These are phyloP conservation scores for Eupithecia insigniata DNA, from an alignment of 2,888 invertebrate genomes.

Conservation along the genomic window DNA sequence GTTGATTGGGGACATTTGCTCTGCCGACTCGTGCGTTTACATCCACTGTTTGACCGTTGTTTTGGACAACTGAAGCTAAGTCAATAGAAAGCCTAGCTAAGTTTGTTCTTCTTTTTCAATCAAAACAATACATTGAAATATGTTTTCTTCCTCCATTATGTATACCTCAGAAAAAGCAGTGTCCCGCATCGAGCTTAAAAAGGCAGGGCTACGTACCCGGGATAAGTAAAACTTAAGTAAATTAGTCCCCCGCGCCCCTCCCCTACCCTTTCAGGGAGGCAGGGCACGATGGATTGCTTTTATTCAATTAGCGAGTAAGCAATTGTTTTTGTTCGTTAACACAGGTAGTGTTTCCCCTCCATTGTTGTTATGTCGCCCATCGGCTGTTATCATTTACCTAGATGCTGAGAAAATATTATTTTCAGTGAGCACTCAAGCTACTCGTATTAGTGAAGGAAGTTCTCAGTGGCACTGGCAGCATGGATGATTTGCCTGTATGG, in stretches of 20 bases:
- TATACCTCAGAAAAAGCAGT: not conserved
- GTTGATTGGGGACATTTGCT: not conserved
- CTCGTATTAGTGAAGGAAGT: no score
- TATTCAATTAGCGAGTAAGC: slow-evolving; percentile 33
- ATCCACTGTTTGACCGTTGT: not conserved
- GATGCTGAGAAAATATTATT: not conserved
- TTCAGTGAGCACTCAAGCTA: not conserved
- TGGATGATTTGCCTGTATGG: no score
- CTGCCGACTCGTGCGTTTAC: not conserved
- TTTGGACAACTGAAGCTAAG: not conserved
- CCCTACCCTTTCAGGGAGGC: slow-evolving; percentile 21
- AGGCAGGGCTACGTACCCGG: not conserved
- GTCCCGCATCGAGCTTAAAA: not conserved
- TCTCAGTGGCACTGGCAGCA: no score
- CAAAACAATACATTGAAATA: not conserved
- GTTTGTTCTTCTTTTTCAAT: not conserved
- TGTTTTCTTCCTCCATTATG: not conserved
- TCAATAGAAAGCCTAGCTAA: not conserved
- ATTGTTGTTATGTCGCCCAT: slow-evolving; percentile 1
- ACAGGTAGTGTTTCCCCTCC: slow-evolving; percentile 17
- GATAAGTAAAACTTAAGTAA: slow-evolving; percentile 31
- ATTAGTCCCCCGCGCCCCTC: slow-evolving; percentile 27
- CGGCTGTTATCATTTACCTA: not conserved
- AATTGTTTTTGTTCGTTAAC: slow-evolving; percentile 40
- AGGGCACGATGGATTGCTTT: slow-evolving; percentile 37